These are phyloP conservation scores for Octomys mimax DNA, from an alignment of 2,797 vertebrate genomes.

Conservation along the genomic window DNA sequence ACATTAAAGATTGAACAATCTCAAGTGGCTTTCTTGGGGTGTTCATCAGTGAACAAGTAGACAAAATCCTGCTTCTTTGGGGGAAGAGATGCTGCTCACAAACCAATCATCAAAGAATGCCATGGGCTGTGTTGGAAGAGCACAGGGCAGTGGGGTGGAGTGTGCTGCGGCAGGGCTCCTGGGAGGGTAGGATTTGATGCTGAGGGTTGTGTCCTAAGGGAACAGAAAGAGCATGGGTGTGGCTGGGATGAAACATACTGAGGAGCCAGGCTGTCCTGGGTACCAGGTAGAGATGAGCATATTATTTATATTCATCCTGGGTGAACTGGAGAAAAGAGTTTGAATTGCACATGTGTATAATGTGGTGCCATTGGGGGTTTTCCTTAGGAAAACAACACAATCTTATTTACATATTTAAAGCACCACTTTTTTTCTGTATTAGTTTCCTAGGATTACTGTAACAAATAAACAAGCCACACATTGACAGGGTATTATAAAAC, in stretches of 20 bases:
- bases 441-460: not conserved
- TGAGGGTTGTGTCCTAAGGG: not conserved
- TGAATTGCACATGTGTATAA: not conserved
- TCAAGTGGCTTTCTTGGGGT: not conserved
- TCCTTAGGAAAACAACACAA: not conserved
- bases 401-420: conserved; percentile 21
- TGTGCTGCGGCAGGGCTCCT: not conserved
- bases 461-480: not conserved
- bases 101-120: not conserved
- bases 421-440: not conserved
- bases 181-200: not conserved
- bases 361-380: not conserved
- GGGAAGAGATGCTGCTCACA: not conserved
- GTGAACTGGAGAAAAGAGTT: not conserved
- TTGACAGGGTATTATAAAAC: not conserved
- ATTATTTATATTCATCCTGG: not conserved
- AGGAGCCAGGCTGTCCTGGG: too few relatives aligned
- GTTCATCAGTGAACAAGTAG: not conserved
- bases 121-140: not conserved
- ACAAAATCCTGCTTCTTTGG: not conserved
- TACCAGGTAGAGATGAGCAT: not conserved
- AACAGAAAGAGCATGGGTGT: not conserved
- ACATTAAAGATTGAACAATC: not conserved
- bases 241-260: not conserved
- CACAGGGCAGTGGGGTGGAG: not conserved